A percentile compares a stretch with the other conserved stretches of the same genome.
Evolutionary conservation across 2,797 vertebrate genomes (phyloP).

Genomic region (Pseudocheirus occidentalis): DNA sequence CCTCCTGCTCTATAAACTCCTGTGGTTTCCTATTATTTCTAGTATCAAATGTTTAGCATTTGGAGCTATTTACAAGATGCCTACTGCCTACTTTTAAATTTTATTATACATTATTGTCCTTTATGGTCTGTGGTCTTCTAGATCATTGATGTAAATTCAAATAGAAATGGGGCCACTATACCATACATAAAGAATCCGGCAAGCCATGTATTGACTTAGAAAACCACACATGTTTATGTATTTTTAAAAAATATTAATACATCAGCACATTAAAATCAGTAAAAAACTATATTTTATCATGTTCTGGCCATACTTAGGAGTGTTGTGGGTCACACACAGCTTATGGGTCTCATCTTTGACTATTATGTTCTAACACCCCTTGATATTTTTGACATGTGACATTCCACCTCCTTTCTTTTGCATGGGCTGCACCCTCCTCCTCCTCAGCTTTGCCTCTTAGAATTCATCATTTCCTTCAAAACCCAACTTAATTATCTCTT

Average conservation of each 20-base stretch:
- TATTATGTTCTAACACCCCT: neutral
- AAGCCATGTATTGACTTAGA: neutral
- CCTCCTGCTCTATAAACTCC: constrained; percentile 27
- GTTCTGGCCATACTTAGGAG: neutral
- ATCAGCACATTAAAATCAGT: neutral
- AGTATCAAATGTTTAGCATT: constrained; percentile 33
- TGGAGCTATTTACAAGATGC: neutral
- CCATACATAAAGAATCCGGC: neutral
- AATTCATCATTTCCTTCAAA: neutral
- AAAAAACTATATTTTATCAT: neutral
- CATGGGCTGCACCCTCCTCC: neutral
- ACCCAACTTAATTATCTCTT: neutral
- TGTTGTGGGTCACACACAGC: neutral
- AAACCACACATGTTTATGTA: neutral
- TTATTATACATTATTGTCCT: neutral
- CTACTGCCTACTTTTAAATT: neutral
- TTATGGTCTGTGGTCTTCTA: constrained; percentile 34
- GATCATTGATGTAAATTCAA: neutral
- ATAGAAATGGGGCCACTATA: neutral
- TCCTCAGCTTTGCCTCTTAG: neutral
- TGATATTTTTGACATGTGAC: neutral
- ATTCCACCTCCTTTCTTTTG: neutral
- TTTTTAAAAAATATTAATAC: neutral
- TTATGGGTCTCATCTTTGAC: neutral
- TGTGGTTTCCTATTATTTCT: constrained; percentile 20